Base-by-base conservation (phyloP, 2,797 vertebrate species). In the Benthosema pterotum region DNA sequence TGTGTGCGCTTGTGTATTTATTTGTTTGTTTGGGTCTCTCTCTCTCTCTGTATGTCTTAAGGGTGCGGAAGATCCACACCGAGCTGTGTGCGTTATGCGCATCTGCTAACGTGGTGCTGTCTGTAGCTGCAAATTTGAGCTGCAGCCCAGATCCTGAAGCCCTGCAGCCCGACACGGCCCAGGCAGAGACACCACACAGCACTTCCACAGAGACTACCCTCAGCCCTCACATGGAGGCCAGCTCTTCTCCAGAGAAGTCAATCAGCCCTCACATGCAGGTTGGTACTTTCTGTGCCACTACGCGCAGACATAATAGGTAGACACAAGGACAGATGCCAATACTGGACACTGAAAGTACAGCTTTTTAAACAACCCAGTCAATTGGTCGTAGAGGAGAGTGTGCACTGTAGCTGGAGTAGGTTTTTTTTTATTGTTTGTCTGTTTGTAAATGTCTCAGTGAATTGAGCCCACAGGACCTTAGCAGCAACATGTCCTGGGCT, bases 71-170 rank as follows among this genome's bases (percentile, higher is more conserved):
- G 13, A 18, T 57, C 32, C 54, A 57, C 28, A 38, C 63, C 52
- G 47, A 52, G 11, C 49, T 66, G 49, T 42, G 62, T 64, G 51
- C 56, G 25, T 6, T 64, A 46, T 56, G 43, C 38, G 45, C 12
- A 28, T 64, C 43, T 14, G 52, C 62, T 32, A 18, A 56, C 22
- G 49, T 63, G 51, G 56, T 16, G 5, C 45, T 43, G 62, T 42
- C 62, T 50, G n/a, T 38, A 43, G 19, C 52, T 5, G 25, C 15
- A 1, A 17, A 38, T 19, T 18, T 25, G 6, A 4, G 11, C n/a
- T n/a, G 19, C 51, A 48, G 25, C 3, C 3, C 43, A 32, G 13
- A 11, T 18, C 42, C 15, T 13, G 7, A 15, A 52, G 15, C 4
- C 12, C 12, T 22, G 49, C 59, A 48, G 11, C 45, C 7, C 13